Conservation (phyloP, 2,888 invertebrate genomes). For the Drosophila suboccidentalis region DNA sequence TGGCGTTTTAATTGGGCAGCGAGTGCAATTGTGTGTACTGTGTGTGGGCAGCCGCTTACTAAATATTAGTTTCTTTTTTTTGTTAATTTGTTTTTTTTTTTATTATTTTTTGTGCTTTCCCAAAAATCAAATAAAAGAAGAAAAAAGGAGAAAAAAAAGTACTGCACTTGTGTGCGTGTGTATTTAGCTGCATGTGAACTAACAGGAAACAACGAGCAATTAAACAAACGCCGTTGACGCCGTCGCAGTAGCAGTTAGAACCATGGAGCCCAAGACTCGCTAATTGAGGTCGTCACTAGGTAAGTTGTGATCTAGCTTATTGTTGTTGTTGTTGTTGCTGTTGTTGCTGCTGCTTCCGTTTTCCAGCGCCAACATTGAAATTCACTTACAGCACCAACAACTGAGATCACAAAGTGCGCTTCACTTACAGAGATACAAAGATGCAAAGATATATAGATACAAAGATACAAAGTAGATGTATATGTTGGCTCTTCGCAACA, state of each 20-base stretch:
- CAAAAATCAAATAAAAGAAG: constrained; percentile 29
- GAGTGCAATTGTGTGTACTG: constrained; percentile 49
- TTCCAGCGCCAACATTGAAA: constrained; percentile 59
- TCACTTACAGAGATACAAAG: constrained; percentile 10
- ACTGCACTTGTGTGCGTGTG: constrained; percentile 42
- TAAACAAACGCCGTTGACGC: constrained; percentile 57
- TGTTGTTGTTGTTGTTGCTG: constrained; percentile 17
- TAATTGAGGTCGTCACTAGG: constrained; percentile 77
- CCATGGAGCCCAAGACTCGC: constrained; percentile 68
- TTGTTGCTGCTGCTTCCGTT: constrained; percentile 57
- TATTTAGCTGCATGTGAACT: constrained; percentile 67
- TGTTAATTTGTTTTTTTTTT: constrained; percentile 9
- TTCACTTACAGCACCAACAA: constrained; percentile 56
- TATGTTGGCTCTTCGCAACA: constrained; percentile 9
- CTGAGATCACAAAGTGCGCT: constrained; percentile 15
- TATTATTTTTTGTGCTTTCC: constrained; percentile 44
- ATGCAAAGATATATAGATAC: constrained; percentile 9
- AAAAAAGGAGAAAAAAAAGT: constrained; percentile 22
- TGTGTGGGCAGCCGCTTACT: constrained; percentile 47
- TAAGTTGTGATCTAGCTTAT: constrained; percentile 64
- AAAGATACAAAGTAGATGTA: constrained; percentile 16
- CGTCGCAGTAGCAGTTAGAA: constrained; percentile 58
- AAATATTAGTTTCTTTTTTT: constrained; percentile 50
- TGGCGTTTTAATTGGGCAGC: constrained; percentile 68
- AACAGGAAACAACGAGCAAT: constrained; percentile 72